A percentile compares a stretch with the other conserved stretches of the same genome.
Evolutionary conservation across 2,113 vertebrate species (phyloP).

Genomic region (Macrotis lagotis): DNA sequence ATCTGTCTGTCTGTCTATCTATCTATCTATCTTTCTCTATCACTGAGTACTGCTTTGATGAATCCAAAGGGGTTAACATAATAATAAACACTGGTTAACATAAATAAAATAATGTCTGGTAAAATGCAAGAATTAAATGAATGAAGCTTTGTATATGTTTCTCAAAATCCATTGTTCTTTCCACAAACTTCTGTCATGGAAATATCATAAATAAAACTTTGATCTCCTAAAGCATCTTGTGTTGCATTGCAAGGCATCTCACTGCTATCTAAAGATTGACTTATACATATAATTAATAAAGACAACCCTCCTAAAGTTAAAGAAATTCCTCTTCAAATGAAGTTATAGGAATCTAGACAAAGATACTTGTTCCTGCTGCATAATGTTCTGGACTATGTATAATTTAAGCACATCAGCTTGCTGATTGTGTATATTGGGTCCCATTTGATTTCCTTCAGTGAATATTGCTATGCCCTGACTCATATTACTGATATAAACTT

Average conservation of each 20-base stretch:
- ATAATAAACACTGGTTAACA: not conserved
- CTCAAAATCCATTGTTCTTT: not conserved
- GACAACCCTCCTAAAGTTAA: not conserved
- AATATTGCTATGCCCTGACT: conserved; percentile 34
- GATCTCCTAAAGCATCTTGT: not conserved
- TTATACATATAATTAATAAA: not conserved
- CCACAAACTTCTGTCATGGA: not conserved
- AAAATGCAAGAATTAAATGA: not conserved
- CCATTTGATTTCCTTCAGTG: conserved; percentile 33
- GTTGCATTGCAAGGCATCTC: conserved; percentile 2
- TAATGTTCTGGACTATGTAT: not conserved
- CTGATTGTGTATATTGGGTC: not conserved
- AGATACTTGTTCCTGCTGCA: not conserved
- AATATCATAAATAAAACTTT: conserved; percentile 16
- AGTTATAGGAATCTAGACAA: not conserved
- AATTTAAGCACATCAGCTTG: not conserved
- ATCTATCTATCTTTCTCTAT: no score
- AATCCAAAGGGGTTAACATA: no score
- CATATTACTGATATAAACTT: conserved; percentile 61
- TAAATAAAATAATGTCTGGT: not conserved
- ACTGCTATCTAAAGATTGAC: not conserved
- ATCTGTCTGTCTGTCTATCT: no score
- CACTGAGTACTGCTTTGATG: no score
- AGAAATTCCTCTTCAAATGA: not conserved
- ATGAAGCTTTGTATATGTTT: not conserved